Conservation (phyloP, 2,888 invertebrate genomes). For the Epinotia ramella region DNA sequence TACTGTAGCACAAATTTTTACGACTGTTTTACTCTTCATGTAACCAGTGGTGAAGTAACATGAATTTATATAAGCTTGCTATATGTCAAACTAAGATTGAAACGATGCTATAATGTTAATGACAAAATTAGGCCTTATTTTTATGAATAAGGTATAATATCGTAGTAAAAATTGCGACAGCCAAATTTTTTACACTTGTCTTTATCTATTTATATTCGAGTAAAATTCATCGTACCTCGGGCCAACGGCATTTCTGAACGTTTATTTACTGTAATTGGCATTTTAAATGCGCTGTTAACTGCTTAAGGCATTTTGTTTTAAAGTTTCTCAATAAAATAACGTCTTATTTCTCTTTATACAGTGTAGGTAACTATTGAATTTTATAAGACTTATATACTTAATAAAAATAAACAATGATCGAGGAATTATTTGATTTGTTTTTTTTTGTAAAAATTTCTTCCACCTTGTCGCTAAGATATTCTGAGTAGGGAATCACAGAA, state of each 20-base stretch:
- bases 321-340: slow-evolving; percentile 60
- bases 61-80: slow-evolving; percentile 24
- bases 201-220: slow-evolving; percentile 18
- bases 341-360: slow-evolving; percentile 69
- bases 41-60: slow-evolving; percentile 2
- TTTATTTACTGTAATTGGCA: slow-evolving; percentile 64
- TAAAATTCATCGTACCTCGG: slow-evolving; percentile 15
- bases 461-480: neutral
- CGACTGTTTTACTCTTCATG: slow-evolving; percentile 26
- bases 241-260: slow-evolving; percentile 52
- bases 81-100: slow-evolving; percentile 26
- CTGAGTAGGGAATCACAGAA: no score
- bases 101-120: neutral
- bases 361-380: slow-evolving; percentile 68
- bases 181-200: neutral
- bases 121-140: slow-evolving; percentile 9
- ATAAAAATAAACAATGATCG: slow-evolving; percentile 68
- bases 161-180: slow-evolving; percentile 6
- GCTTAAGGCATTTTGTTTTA: slow-evolving; percentile 60
- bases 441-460: slow-evolving; percentile 30
- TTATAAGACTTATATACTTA: slow-evolving; percentile 76
- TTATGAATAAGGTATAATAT: neutral
- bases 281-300: slow-evolving; percentile 66
- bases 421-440: slow-evolving; percentile 57
- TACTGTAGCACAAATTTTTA: slow-evolving; percentile 42